Evolutionary conservation across 2,113 vertebrate species (phyloP).

Genomic region (Rhinichthys klamathensis): DNA sequence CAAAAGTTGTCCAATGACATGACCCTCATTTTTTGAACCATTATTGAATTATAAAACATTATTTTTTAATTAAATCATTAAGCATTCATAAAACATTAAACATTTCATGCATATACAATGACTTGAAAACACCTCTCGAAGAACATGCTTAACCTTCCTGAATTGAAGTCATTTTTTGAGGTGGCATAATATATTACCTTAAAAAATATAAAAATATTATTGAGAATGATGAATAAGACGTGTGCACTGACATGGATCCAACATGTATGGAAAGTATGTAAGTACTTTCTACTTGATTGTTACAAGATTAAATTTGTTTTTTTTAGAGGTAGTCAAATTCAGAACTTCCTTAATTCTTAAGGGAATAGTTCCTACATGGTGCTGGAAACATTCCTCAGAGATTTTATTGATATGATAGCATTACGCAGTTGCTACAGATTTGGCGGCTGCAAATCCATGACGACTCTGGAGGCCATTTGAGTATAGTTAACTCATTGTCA

Average conservation of each 20-base stretch:
- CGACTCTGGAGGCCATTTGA: no score
- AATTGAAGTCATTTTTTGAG: not conserved
- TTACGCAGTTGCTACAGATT: no score
- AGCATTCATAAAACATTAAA: not conserved
- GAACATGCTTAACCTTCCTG: not conserved
- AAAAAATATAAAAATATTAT: not conserved
- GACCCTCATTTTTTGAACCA: not conserved
- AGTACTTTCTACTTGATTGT: not conserved
- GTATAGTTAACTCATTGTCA: no score
- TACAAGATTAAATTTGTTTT: not conserved
- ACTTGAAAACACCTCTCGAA: not conserved
- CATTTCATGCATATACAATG: slow-evolving; percentile 8
- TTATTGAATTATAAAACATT: not conserved
- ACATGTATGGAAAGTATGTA: not conserved
- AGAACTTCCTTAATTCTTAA: no score
- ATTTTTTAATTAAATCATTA: not conserved
- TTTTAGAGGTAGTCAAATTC: no score
- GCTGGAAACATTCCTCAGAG: no score
- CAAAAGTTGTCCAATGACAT: not conserved
- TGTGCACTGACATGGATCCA: not conserved
- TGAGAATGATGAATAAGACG: not conserved
- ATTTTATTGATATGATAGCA: no score
- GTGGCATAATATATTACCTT: not conserved
- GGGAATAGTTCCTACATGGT: no score
- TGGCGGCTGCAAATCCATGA: no score